These are phyloP conservation scores for Chaenogobius annularis DNA, from an alignment of 2,113 vertebrate genomes.

Conservation along the genomic window DNA sequence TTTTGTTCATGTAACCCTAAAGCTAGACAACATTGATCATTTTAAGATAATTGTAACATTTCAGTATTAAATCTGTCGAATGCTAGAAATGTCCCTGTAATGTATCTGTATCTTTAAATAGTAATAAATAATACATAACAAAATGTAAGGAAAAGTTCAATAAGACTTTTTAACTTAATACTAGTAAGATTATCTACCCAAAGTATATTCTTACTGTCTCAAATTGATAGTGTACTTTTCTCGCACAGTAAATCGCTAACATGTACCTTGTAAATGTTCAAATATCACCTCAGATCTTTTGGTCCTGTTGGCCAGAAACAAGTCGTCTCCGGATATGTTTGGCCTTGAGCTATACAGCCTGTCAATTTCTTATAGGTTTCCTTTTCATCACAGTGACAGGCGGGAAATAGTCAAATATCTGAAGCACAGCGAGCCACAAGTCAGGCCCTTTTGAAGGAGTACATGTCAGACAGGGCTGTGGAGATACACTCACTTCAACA, in stretches of 20 bases:
- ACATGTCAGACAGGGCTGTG: constrained; percentile 33
- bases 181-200: too few species aligned
- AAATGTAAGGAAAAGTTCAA: too few species aligned
- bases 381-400: constrained; percentile 62
- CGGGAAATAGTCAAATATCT: constrained; percentile 42
- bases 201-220: background rate
- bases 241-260: constrained; percentile 10
- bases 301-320: constrained; percentile 35
- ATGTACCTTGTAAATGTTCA: background rate
- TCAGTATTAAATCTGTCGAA: too few species aligned
- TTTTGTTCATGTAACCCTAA: too few species aligned
- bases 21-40: too few species aligned
- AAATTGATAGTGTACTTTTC: background rate
- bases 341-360: constrained; percentile 57
- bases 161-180: too few species aligned
- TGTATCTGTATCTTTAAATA: too few species aligned
- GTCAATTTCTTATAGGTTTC: constrained; percentile 59
- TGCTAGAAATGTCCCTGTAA: too few species aligned
- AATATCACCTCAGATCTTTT: constrained; percentile 27
- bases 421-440: constrained; percentile 23
- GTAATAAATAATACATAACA: too few species aligned
- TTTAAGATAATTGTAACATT: too few species aligned
- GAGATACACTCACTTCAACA: constrained; percentile 6
- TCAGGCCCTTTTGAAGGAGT: constrained; percentile 37
- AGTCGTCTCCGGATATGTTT: constrained; percentile 52